phyloP scores from a whole-genome alignment of 2,797 vertebrate species.

The Decapterus maruadsi region DNA sequence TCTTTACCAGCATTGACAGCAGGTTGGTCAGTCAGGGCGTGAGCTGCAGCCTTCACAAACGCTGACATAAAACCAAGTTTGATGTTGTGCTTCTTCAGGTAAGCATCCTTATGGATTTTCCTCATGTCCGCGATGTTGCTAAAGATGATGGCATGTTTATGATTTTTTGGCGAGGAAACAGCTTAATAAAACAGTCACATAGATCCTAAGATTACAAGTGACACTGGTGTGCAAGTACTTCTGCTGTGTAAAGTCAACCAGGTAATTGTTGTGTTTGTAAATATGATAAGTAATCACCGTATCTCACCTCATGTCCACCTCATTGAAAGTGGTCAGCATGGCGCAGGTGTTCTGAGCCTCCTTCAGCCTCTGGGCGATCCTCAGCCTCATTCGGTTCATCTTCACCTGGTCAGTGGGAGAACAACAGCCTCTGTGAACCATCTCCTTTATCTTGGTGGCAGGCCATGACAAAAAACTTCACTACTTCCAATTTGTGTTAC shows the following conservation, averaged over 20 bases:
- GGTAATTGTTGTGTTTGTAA: background rate
- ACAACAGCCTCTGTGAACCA: background rate
- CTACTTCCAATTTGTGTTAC: constrained; percentile 42
- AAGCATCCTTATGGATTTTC: constrained; percentile 86
- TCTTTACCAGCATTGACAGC: constrained; percentile 92
- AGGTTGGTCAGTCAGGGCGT: constrained; percentile 93
- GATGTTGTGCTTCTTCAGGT: constrained; percentile 90
- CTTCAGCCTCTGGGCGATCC: constrained; percentile 95
- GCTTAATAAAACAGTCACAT: background rate
- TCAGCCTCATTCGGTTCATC: constrained; percentile 96
- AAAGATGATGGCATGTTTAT: constrained; percentile 71
- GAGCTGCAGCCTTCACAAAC: constrained; percentile 94
- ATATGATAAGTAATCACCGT: background rate
- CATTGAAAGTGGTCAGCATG: constrained; percentile 97
- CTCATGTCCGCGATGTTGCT: constrained; percentile 94
- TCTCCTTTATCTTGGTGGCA: too few species aligned
- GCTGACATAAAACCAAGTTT: constrained; percentile 97
- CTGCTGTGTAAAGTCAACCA: too few species aligned
- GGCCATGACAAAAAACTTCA: background rate
- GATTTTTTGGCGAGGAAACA: constrained; percentile 40
- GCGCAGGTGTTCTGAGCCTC: constrained; percentile 96
- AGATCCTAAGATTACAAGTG: background rate
- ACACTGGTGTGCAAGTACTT: background rate
- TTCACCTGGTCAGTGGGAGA: constrained; percentile 87
- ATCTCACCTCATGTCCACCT: constrained; percentile 95